Conservation (phyloP, 1,140 invertebrate genomes). For the Patella vulgata region DNA sequence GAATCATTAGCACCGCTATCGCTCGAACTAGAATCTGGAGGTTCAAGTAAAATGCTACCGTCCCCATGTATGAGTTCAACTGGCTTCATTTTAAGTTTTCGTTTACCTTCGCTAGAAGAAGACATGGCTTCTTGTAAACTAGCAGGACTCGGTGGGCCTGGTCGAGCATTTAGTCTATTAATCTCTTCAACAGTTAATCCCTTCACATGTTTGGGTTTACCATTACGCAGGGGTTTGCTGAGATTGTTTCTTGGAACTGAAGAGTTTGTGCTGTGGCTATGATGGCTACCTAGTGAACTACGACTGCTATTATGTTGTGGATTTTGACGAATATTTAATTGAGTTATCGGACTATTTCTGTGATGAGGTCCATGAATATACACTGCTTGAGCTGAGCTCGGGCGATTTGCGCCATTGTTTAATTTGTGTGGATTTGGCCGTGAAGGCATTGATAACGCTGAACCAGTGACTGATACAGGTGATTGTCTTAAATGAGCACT, state of each 20-base stretch:
- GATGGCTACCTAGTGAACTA: conserved; percentile 37
- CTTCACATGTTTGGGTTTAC: conserved; percentile 62
- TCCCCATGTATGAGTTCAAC: conserved; percentile 43
- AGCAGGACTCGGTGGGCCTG: conserved; percentile 82
- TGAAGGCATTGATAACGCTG: conserved; percentile 31
- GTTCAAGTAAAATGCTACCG: conserved; percentile 61
- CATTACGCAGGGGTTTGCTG: no score
- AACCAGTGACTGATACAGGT: conserved; percentile 28
- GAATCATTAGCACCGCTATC: conserved; percentile 93
- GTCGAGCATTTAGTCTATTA: conserved; percentile 84
- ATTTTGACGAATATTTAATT: conserved; percentile 26
- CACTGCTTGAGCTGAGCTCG: conserved; percentile 30
- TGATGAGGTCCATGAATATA: conserved; percentile 7
- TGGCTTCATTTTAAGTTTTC: conserved; percentile 61
- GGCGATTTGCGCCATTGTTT: conserved; percentile 9
- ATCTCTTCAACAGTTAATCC: conserved; percentile 93
- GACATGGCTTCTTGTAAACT: conserved; percentile 93
- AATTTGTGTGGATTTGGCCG: conserved; percentile 3
- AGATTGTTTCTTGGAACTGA: conserved; percentile 17
- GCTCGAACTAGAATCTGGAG: conserved; percentile 81
- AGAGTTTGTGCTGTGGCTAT: conserved; percentile 35
- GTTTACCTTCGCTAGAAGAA: conserved; percentile 71
- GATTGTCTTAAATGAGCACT: conserved; percentile 18
- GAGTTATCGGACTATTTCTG: conserved; percentile 23
- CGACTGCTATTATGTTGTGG: conserved; percentile 21